Base-by-base conservation (phyloP, 2,113 vertebrate species). In the Xyliphius kryptos region DNA sequence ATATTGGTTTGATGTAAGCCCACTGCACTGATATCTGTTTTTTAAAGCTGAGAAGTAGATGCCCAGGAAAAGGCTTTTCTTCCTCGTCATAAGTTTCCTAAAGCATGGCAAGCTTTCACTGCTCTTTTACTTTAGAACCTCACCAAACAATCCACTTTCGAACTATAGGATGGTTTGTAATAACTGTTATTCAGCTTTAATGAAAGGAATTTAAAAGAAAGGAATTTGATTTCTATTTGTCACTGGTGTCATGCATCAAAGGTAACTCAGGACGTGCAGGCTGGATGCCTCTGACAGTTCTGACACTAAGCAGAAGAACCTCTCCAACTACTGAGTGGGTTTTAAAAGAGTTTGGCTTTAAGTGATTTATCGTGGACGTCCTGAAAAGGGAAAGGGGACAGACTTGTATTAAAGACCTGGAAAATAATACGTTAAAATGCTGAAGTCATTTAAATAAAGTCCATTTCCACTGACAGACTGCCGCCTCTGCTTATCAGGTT, bases 221-320 rank as follows among this genome's bases (percentile, higher is more conserved):
- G 77, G 77, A 83, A 86, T 78, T 79, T 70, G 69, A 74, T 74
- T 79, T 69, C 44, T 60, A 56, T 79, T 67, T 77, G 77, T 63
- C 70, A 76, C 79, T 71, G 61, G 69, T 74, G 67, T 75, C 70
- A 67, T 49, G 73, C 79, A 84, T 83, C 77, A 82, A 85, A 84
- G 75, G 77, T 75, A 81, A 63, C 76, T 83, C 78, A 82, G 75
- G 77, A 82, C 76, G 74, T 66, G 73, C 69, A 67, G 61, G 21
- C 43, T 56, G 71, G 78, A 83, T 83, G 77, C 79, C 76, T 77
- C 73, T 85, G 83, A 86, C 85, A 85, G 77, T 76, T 82, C 20
- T 80, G 84, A 86, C 80, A 79, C 63, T 81, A 78, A 83, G 75
- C 72, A 78, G 70, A 38, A 53, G 70, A 73, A 69, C 49, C 74